These are phyloP conservation scores for Drosophila flavopinicola DNA, from an alignment of 2,888 invertebrate genomes.

Conservation along the genomic window DNA sequence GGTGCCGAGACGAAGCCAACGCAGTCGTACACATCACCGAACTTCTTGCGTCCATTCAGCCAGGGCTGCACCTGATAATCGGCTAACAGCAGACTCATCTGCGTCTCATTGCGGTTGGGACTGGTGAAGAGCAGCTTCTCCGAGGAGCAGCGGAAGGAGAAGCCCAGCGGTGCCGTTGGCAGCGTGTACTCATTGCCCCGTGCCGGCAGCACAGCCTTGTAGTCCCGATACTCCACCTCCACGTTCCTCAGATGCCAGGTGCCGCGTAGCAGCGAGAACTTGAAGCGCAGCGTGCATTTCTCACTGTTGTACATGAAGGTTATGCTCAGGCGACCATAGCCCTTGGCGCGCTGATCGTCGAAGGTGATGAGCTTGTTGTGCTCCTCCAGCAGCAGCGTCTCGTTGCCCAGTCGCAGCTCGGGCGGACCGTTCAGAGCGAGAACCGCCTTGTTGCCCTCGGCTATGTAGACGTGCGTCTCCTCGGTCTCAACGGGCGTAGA, in stretches of 20 bases:
- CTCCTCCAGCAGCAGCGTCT: conserved; percentile 66
- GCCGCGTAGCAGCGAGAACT: conserved; percentile 85
- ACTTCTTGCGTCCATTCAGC: conserved; percentile 86
- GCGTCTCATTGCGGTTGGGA: conserved; percentile 84
- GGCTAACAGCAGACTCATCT: conserved; percentile 83
- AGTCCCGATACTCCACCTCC: conserved; percentile 85
- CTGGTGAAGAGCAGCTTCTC: conserved; percentile 85
- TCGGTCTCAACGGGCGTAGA: conserved; percentile 80
- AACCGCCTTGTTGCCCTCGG: conserved; percentile 86
- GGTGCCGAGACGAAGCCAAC: conserved; percentile 95
- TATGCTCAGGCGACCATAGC: conserved; percentile 79
- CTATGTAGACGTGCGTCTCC: conserved; percentile 85
- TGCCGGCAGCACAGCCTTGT: conserved; percentile 63
- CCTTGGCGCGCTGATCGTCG: conserved; percentile 76
- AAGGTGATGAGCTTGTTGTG: conserved; percentile 80
- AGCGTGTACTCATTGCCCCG: conserved; percentile 76
- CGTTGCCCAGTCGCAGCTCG: conserved; percentile 83
- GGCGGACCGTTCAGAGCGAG: conserved; percentile 86
- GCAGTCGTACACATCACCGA: conserved; percentile 94
- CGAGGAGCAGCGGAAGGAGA: conserved; percentile 86
- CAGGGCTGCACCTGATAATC: conserved; percentile 86
- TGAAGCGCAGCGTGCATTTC: conserved; percentile 86
- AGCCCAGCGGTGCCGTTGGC: conserved; percentile 86
- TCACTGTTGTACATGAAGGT: conserved; percentile 75
- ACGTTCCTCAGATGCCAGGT: conserved; percentile 87